Evolutionary conservation across 2,888 invertebrate species (phyloP).

Genomic region (Sarcophaga rosellei): DNA sequence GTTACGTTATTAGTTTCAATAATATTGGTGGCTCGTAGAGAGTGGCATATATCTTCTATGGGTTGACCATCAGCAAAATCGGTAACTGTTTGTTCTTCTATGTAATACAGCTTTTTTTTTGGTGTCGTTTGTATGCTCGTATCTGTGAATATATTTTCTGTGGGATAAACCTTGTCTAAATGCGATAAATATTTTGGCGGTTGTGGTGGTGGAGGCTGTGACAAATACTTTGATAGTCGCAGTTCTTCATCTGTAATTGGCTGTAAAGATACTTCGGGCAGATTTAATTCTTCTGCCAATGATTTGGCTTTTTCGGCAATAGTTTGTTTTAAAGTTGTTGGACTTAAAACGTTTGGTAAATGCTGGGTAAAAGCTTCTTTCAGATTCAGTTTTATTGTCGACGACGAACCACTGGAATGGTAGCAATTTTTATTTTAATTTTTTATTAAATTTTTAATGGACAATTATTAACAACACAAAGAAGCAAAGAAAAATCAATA

Average conservation of each 20-base stretch:
- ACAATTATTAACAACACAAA: no score
- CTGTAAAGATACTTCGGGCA: conserved; percentile 75
- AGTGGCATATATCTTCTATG: conserved; percentile 73
- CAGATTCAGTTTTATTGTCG: conserved; percentile 70
- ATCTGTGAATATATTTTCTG: conserved; percentile 72
- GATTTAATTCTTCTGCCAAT: conserved; percentile 75
- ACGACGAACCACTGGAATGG: conserved; percentile 1
- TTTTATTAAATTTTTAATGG: not conserved
- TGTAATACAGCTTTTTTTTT: conserved; percentile 71
- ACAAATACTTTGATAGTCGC: conserved; percentile 67
- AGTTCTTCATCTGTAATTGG: conserved; percentile 74
- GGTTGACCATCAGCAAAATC: conserved; percentile 74
- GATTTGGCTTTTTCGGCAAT: conserved; percentile 89
- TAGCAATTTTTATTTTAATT: not conserved
- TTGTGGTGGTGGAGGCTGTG: conserved; percentile 60
- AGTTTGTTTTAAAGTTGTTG: conserved; percentile 86
- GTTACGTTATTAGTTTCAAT: conserved; percentile 42
- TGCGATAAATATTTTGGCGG: conserved; percentile 54
- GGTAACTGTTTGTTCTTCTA: conserved; percentile 59
- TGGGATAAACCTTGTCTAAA: conserved; percentile 65
- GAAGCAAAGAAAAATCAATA: no score
- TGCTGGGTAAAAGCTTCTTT: conserved; percentile 75
- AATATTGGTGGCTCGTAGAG: conserved; percentile 60
- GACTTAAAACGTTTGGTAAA: conserved; percentile 84
- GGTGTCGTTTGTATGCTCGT: conserved; percentile 76